Conservation (phyloP, 1,140 invertebrate genomes). For the Probaryconus sp. region DNA sequence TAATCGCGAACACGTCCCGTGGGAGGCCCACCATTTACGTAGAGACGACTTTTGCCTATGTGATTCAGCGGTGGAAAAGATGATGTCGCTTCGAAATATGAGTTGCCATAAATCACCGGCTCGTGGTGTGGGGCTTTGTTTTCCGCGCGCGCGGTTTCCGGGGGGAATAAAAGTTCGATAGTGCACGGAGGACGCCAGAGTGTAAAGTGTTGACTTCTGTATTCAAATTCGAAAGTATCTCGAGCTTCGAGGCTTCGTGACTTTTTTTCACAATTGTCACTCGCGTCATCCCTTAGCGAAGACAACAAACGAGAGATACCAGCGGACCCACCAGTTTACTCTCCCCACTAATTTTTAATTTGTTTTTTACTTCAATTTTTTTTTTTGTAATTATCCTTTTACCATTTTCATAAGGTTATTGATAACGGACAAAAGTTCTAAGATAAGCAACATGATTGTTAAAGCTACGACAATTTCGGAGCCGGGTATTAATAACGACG, state of each 20-base stretch:
- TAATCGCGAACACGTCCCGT: slow-evolving; percentile 49
- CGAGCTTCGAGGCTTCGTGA: not conserved
- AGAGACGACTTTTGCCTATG: slow-evolving; percentile 36
- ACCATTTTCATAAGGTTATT: slow-evolving; percentile 43
- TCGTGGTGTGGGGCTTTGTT: slow-evolving; percentile 32
- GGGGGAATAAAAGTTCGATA: slow-evolving; percentile 59
- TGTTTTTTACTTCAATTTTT: slow-evolving; percentile 22
- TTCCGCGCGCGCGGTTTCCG: slow-evolving; percentile 14
- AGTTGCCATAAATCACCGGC: slow-evolving; percentile 59
- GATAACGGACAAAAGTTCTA: slow-evolving; percentile 25
- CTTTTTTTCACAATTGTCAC: slow-evolving; percentile 2
- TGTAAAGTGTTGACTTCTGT: slow-evolving; percentile 36
- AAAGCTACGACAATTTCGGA: slow-evolving; percentile 38
- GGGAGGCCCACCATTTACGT: slow-evolving; percentile 38
- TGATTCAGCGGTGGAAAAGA: slow-evolving; percentile 36
- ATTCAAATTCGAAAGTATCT: slow-evolving; percentile 58
- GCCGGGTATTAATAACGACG: slow-evolving; percentile 32
- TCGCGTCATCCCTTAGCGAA: too few species aligned
- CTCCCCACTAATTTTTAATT: not conserved
- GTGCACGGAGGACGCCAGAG: slow-evolving; percentile 37
- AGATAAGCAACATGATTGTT: slow-evolving; percentile 49
- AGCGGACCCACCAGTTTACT: not conserved
- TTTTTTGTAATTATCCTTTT: too few species aligned
- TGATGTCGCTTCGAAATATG: slow-evolving; percentile 48
- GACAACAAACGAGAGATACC: too few species aligned